Percentiles rank a stretch among this genome's conserved stretches.
Conservation (phyloP, 2,113 vertebrate genomes). For the Anolis carolinensis region DNA sequence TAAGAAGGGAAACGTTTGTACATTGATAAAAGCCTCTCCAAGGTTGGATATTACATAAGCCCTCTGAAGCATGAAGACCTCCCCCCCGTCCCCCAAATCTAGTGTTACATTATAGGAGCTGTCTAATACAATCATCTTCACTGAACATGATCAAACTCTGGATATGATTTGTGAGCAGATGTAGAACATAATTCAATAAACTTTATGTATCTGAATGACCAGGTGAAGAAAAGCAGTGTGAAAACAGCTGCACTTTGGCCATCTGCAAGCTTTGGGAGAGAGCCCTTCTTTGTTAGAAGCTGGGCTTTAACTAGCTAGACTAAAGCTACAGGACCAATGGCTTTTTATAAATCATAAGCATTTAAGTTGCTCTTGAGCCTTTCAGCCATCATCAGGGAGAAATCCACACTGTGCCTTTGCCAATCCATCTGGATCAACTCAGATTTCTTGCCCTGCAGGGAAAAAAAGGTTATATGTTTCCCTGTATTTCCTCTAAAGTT, state of each 20-base stretch:
- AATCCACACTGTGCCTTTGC: neutral
- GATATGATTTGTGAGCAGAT: slow-evolving; percentile 1
- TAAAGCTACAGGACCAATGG: fast-evolving
- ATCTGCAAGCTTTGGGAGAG: neutral
- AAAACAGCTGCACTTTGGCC: neutral
- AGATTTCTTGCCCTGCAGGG: no score
- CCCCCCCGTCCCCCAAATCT: neutral
- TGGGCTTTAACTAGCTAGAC: fast-evolving
- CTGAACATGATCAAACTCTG: neutral
- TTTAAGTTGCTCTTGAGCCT: neutral
- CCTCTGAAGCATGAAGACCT: neutral
- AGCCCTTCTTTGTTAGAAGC: neutral
- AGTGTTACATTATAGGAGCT: neutral
- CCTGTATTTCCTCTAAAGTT: neutral
- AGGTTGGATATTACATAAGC: slow-evolving; percentile 12
- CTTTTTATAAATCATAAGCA: neutral
- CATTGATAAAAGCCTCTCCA: neutral
- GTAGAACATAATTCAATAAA: slow-evolving; percentile 16
- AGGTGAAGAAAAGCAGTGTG: neutral
- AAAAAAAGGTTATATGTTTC: neutral
- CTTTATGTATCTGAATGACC: neutral
- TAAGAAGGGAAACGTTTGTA: neutral
- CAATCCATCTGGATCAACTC: neutral
- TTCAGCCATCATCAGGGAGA: no score
- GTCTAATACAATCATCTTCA: neutral